Percentiles rank a stretch among this genome's conserved stretches.
Evolutionary conservation across 2,888 invertebrate genomes (phyloP).

Genomic region (Lasius fuliginosus): DNA sequence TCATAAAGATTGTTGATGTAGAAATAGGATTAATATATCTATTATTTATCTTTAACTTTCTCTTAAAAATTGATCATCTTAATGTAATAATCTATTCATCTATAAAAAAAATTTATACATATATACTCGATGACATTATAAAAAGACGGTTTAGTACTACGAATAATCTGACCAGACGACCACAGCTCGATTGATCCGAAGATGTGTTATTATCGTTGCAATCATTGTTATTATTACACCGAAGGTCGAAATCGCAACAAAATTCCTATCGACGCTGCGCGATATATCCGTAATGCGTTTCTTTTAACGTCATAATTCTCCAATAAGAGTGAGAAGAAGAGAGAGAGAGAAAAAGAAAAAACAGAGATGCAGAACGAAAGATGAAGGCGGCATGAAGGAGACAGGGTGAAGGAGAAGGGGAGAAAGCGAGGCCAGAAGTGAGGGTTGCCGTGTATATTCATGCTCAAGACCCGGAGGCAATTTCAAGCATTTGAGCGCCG

Average conservation of each 20-base stretch:
- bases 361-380: constrained; percentile 33
- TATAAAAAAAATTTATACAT: neutral
- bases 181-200: neutral
- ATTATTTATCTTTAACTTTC: neutral
- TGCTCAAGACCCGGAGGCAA: constrained; percentile 82
- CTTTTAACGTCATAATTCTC: constrained; percentile 66
- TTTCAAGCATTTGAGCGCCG: constrained; percentile 85
- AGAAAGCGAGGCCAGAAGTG: constrained; percentile 57
- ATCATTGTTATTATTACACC: constrained; percentile 39
- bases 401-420: constrained; percentile 34
- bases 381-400: constrained; percentile 50
- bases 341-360: constrained; percentile 20
- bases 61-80: neutral
- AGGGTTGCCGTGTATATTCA: constrained; percentile 64
- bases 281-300: constrained; percentile 36
- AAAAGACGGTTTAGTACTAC: neutral
- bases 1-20: neutral
- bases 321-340: neutral
- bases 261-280: constrained; percentile 39
- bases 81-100: neutral
- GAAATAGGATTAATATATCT: neutral
- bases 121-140: neutral
- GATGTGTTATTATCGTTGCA: constrained; percentile 22
- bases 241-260: constrained; percentile 34
- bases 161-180: neutral